A percentile compares a stretch with the other conserved stretches of the same genome.
These are phyloP conservation scores for Acrobasis suavella DNA, from an alignment of 2,888 invertebrate genomes.

Conservation along the genomic window DNA sequence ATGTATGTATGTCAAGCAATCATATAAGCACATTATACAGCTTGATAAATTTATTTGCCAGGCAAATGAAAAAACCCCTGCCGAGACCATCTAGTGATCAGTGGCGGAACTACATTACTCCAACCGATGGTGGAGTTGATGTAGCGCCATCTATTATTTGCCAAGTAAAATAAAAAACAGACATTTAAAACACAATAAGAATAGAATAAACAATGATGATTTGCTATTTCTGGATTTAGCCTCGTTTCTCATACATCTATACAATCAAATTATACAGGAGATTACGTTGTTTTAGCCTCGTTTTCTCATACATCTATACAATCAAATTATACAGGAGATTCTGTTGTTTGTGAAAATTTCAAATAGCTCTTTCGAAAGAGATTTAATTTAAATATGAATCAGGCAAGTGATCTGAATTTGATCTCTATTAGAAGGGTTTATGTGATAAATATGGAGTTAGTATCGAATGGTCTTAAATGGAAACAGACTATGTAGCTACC, in stretches of 20 bases:
- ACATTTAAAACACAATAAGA: neutral
- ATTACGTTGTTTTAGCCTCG: neutral
- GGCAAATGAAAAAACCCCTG: no score
- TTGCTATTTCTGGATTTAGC: slow-evolving; percentile 2
- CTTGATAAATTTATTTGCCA: no score
- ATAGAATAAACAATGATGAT: neutral
- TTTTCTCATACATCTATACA: neutral
- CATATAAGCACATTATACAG: no score
- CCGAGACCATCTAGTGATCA: no score
- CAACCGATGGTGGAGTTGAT: no score
- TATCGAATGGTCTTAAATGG: no score
- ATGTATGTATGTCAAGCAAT: no score
- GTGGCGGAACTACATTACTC: no score
- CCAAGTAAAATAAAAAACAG: no score
- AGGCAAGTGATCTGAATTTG: neutral
- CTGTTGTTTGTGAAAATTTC: neutral
- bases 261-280: neutral
- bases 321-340: neutral
- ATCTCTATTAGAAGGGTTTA: neutral
- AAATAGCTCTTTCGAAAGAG: slow-evolving; percentile 5
- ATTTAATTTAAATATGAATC: neutral
- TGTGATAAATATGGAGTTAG: neutral
- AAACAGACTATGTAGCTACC: no score
- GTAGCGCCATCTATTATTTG: no score
- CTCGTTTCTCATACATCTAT: neutral